Evolutionary conservation across 2,888 invertebrate species (phyloP), one percentile per base, ranked within the genome.

Genomic region (Drosophila colorata): DNA sequence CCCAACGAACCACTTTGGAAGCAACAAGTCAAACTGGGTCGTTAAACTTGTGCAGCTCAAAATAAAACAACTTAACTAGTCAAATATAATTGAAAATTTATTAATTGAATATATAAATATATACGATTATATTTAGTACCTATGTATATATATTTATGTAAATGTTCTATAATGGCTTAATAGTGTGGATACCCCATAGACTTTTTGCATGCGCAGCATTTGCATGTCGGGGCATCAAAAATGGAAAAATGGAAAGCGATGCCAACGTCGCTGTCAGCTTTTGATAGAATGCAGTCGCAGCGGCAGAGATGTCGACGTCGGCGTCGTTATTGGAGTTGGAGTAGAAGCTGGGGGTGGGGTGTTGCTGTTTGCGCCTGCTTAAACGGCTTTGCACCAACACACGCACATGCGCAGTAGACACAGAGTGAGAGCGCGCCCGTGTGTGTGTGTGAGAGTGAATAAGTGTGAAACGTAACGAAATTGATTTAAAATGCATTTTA

Each of bases 401-500:
- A 60, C 37, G 38, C 60, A 67, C 48, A 60, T 59, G 41, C 41
- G 46, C 51, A 40, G 38, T 33, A n/a, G 31, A 40, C 20, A 40
- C 44, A 20, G 35, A 20, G 28, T 28, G 46, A 3, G 56, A 7
- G 46, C 33, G 57, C 23, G 49, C 7, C 9, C 49, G 51, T 38
- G 37, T 47, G 61, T 35, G 28, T 41, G 28, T 43, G 33, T 48
- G 44, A 48, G 46, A 23, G 66, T 53, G 51, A 44, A 51, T 49
- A 46, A 47, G 76, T 67, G 69, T 78, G 51, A 72, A 79, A 74
- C 64, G 79, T 71, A 81, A 76, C 86, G 67, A 87, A 89, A 90
- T 90, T 85, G 84, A 90, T 89, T 89, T 82, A 76, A 80, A 90
- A 88, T 88, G 81, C 81, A 82, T 82, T 82, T 83, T 88, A 82